Percentiles rank a stretch among this genome's conserved stretches.
Evolutionary conservation across 2,888 invertebrate genomes (phyloP).

Genomic region (Leucophora obtusa): DNA sequence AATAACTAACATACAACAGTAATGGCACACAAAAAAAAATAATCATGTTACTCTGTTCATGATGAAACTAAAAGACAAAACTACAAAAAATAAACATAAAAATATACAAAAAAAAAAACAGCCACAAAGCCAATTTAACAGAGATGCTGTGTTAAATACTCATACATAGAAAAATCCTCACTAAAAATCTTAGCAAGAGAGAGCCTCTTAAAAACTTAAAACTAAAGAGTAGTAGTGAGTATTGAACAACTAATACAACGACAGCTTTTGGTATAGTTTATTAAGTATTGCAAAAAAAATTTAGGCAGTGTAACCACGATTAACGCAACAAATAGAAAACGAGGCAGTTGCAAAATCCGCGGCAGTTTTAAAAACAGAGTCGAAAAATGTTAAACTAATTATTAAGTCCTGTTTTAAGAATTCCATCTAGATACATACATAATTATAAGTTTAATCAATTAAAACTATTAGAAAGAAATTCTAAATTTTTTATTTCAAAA

Average conservation of each 20-base stretch:
- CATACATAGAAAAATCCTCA: background rate
- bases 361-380: too few species aligned
- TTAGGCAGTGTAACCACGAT: too few species aligned
- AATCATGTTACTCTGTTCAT: constrained; percentile 46
- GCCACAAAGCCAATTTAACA: constrained; percentile 16
- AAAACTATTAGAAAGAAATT: too few species aligned
- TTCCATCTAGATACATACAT: too few species aligned
- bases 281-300: constrained; percentile 20
- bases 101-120: background rate
- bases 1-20: constrained; percentile 31
- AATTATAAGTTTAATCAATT: too few species aligned
- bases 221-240: background rate
- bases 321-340: too few species aligned
- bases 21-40: constrained; percentile 43
- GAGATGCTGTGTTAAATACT: constrained; percentile 47
- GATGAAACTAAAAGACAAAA: constrained; percentile 51
- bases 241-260: background rate
- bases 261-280: constrained; percentile 33
- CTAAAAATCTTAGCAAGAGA: constrained; percentile 24
- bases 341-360: too few species aligned
- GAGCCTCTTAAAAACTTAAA: constrained; percentile 2
- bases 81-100: constrained; percentile 34
- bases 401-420: too few species aligned
- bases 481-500: too few species aligned
- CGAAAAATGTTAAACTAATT: too few species aligned